Evolutionary conservation across 2,888 invertebrate species (phyloP).

Genomic region (Euspilapteryx auroguttella): DNA sequence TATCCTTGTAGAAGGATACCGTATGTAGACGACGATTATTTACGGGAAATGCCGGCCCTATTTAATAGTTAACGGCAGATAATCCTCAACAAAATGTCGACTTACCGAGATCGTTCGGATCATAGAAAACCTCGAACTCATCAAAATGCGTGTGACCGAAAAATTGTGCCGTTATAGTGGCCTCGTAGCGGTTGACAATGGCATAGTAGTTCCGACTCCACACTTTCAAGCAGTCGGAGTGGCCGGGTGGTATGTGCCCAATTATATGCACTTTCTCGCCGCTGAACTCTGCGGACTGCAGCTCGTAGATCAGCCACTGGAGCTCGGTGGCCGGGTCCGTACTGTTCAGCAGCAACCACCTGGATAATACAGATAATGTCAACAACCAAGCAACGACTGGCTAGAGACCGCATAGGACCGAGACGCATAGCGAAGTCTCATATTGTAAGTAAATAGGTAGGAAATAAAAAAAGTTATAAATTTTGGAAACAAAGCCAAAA

Average conservation of each 20-base stretch:
- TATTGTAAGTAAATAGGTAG: too few species aligned
- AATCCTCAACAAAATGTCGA: too few species aligned
- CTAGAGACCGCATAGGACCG: too few species aligned
- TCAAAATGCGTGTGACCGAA: conserved; percentile 95
- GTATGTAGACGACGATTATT: too few species aligned
- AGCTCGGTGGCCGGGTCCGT: conserved; percentile 95
- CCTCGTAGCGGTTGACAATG: conserved; percentile 85
- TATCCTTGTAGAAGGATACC: too few species aligned
- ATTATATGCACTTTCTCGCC: conserved; percentile 97
- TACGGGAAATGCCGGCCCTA: too few species aligned
- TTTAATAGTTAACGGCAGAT: too few species aligned
- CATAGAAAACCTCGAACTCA: conserved; percentile 92
- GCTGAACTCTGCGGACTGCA: conserved; percentile 91
- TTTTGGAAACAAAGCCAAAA: too few species aligned
- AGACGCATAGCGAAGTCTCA: too few species aligned
- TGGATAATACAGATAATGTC: conserved; percentile 17
- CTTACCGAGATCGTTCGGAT: conserved; percentile 76
- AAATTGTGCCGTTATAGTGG: conserved; percentile 88
- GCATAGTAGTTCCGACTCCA: conserved; percentile 95
- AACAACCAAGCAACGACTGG: too few species aligned
- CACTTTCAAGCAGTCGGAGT: conserved; percentile 89
- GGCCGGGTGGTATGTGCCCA: conserved; percentile 95
- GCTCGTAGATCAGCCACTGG: conserved; percentile 92
- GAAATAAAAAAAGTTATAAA: too few species aligned
- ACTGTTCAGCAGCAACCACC: conserved; percentile 90